These are phyloP conservation scores for Lymantria dispar DNA, from an alignment of 2,888 invertebrate genomes.

Conservation along the genomic window DNA sequence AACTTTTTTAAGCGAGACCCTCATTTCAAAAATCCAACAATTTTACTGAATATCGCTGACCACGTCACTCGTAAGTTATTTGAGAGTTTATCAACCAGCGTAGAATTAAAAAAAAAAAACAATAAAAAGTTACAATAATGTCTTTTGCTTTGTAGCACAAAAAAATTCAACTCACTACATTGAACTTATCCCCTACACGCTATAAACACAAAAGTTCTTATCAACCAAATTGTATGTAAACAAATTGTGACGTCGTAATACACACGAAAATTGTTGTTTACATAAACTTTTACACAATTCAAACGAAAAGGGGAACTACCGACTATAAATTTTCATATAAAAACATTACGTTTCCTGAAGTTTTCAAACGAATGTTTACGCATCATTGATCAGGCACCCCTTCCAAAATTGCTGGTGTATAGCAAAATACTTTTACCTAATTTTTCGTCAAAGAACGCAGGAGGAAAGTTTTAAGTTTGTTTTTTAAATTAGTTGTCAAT, in stretches of 20 bases:
- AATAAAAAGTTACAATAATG: too few relatives aligned
- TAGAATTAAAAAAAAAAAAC: too few relatives aligned
- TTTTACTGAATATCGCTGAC: too few relatives aligned
- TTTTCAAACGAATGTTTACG: conserved; percentile 46
- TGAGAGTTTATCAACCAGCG: too few relatives aligned
- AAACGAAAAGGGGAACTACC: conserved; percentile 23
- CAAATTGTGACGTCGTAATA: conserved; percentile 25
- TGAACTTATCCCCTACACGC: not conserved
- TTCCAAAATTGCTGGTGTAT: conserved; percentile 24
- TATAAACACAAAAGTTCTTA: conserved; percentile 8
- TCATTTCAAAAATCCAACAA: too few relatives aligned
- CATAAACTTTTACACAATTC: conserved; percentile 32
- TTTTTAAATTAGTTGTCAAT: not conserved
- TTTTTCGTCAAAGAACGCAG: conserved; percentile 5
- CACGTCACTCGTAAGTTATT: too few relatives aligned
- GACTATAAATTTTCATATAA: conserved; percentile 46
- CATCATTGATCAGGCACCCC: conserved; percentile 42
- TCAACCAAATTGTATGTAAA: conserved; percentile 23
- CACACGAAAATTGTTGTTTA: conserved; percentile 22
- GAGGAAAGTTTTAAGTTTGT: not conserved
- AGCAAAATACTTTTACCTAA: conserved; percentile 16
- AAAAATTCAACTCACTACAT: not conserved
- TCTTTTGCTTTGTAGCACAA: too few relatives aligned
- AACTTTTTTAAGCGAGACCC: too few relatives aligned
- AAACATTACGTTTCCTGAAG: conserved; percentile 27